Evolutionary conservation across 2,797 vertebrate genomes (phyloP), one percentile per base, ranked within the genome.

Genomic region (Clarias pachynema): DNA sequence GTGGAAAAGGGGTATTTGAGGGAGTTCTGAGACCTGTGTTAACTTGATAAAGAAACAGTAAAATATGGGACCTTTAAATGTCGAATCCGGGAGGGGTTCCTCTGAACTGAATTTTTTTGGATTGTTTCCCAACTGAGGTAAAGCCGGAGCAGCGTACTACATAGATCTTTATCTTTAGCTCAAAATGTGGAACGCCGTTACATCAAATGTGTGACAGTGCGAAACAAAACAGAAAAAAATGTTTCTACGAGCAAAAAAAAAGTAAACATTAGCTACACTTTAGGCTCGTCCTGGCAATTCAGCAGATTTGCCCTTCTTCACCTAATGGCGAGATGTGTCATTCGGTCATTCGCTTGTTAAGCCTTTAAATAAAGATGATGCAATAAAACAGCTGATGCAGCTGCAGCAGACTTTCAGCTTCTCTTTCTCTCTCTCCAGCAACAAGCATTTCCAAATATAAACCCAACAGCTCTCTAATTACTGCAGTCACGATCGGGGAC

Each of bases 381-480:
- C 37, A 63, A 2, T 10, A 18, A 26, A 78, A 78, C 56, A 78
- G 56, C 75, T 60, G 60, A 80, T 66, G 60, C 66, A 79, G 84
- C 82, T 79, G 68, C 49, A 29, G 79, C 18, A 72, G 57, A 82
- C 60, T 49, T 82, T 62, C 49, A 79, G 77, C 66, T 57, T 20
- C 49, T 31, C 69, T 37, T 34, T 37, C 66, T 37, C 77, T 86
- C 74, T 66, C 86, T 88, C 87, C 82, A 84, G 84, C 86, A 75
- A 88, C 80, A 79, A 75, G 85, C 81, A 37, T 83, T 87, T 86
- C 84, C 84, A 90, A 90, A 89, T 83, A 86, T 86, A 90, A 84
- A 87, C 83, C 29, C 49, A 81, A 77, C 83, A 77, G 66, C 72
- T 83, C 86, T 88, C 86, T 89, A 89, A 90, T 90, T 89, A 88